Evolutionary conservation across 1,140 invertebrate species (phyloP), one percentile per base, ranked within the genome.

Genomic region (Aphelenchoides fujianensis): DNA sequence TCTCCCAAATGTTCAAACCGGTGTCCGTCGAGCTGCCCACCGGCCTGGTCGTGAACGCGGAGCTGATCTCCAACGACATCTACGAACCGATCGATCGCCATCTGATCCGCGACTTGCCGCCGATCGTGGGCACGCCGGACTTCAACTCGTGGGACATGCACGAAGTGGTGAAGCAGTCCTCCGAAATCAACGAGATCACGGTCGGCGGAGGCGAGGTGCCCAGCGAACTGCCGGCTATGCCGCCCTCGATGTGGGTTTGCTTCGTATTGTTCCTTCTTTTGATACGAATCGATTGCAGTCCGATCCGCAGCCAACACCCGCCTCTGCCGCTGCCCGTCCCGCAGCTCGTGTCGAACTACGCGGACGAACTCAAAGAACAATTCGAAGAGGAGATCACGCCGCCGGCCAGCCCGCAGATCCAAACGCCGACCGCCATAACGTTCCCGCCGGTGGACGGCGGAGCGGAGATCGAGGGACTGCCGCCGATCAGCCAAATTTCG

Each of bases 31-130:
- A 59, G 19, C 7, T 59, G 19, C 55, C 55, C 5, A 5, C 12
- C 34, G 5, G 34, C 12, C 12, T 48, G 41, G 34, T 59, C 34
- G 5, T 5, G 5, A 59, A 19, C 19, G 23, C 5, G 23, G 34
- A 23, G 5, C 19, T 59, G 28, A 23, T 59, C 5, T 32, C 55
- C 5, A 59, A 59, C 19, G 55, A 59, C 55, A 23, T 59, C 5
- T 59, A 59, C 55, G 55, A 59, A 19, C 55, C 55, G 12, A 59
- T 59, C 34, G 55, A 59, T 32, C 5, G 12, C 7, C 5, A 59
- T 59, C 34, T 59, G 19, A 59, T 59, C 5, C 55, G 55, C 7
- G 55, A 59, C 34, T 59, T 59, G 23, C 55, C 55, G 7, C 55
- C 55, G 19, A 19, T 59, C 34, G 19, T 59, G 5, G 55, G 55